Evolutionary conservation across 2,797 vertebrate species (phyloP).

Genomic region (Taeniopygia guttata): DNA sequence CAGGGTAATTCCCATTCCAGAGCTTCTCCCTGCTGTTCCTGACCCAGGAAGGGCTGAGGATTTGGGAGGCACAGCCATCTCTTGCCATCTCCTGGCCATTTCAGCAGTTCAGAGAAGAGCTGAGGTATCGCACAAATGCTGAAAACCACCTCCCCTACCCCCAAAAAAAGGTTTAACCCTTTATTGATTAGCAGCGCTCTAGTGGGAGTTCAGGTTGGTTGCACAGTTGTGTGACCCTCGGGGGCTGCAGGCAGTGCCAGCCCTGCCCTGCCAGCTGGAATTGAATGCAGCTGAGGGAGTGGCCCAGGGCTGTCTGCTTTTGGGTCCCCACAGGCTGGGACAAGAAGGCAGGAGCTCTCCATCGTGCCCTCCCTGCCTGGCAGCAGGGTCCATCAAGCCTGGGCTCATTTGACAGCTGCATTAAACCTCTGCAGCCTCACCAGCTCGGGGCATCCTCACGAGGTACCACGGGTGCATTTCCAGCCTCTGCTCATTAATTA

Average conservation of each 20-base stretch:
- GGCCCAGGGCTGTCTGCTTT: background rate
- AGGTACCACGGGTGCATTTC: background rate
- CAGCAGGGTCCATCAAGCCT: background rate
- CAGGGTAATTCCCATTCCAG: background rate
- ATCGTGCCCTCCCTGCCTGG: background rate
- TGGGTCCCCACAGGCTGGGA: background rate
- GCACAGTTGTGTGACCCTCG: background rate
- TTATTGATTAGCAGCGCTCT: background rate
- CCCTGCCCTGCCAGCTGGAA: background rate
- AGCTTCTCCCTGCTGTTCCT: background rate
- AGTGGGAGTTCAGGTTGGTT: background rate
- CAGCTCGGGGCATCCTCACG: background rate
- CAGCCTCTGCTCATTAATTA: background rate
- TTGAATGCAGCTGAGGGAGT: background rate
- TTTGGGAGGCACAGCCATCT: background rate
- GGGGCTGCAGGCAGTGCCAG: background rate
- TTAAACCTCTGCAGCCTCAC: background rate
- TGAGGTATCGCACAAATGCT: background rate
- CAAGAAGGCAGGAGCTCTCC: conserved; percentile 3
- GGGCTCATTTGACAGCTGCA: background rate
- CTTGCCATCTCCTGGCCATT: background rate
- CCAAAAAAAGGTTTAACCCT: no score
- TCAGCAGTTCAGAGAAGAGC: background rate
- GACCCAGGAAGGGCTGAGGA: background rate
- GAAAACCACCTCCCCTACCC: no score